phyloP scores from a whole-genome alignment of 2,113 vertebrate species.

The Campylomormyrus tamandua region DNA sequence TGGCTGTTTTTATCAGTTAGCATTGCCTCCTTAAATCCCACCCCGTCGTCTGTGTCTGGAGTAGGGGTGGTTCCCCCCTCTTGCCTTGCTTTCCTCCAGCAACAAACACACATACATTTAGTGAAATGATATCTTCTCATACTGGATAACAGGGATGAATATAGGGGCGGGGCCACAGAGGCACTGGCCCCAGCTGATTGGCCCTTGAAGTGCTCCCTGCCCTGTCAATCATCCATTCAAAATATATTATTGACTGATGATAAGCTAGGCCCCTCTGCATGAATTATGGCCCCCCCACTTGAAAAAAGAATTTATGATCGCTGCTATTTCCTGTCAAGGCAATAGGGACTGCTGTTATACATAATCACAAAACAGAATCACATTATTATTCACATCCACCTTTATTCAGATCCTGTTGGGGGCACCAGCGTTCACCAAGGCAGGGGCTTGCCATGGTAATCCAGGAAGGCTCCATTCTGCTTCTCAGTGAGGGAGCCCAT shows the following conservation, averaged over 20 bases:
- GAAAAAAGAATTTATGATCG: not conserved
- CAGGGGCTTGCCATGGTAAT: conserved; percentile 23
- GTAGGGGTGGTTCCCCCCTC: not conserved
- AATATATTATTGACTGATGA: not conserved
- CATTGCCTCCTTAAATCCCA: not conserved
- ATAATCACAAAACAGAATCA: not conserved
- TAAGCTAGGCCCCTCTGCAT: not conserved
- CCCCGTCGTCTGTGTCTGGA: not conserved
- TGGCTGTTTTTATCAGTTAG: not conserved
- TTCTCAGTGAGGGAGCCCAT: too few species aligned
- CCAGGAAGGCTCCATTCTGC: conserved; percentile 36
- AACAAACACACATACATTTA: not conserved
- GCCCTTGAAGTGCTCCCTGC: not conserved
- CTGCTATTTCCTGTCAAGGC: not conserved
- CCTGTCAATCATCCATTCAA: not conserved
- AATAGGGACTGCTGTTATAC: not conserved
- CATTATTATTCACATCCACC: not conserved
- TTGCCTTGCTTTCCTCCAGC: not conserved
- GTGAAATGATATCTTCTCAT: not conserved
- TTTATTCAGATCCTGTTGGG: not conserved
- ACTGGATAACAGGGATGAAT: not conserved
- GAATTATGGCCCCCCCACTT: not conserved
- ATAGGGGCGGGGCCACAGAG: not conserved
- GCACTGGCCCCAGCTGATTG: not conserved
- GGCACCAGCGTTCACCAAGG: conserved; percentile 25